Evolutionary conservation across 1,140 invertebrate genomes (phyloP).

Genomic region (Cydia pomonella): DNA sequence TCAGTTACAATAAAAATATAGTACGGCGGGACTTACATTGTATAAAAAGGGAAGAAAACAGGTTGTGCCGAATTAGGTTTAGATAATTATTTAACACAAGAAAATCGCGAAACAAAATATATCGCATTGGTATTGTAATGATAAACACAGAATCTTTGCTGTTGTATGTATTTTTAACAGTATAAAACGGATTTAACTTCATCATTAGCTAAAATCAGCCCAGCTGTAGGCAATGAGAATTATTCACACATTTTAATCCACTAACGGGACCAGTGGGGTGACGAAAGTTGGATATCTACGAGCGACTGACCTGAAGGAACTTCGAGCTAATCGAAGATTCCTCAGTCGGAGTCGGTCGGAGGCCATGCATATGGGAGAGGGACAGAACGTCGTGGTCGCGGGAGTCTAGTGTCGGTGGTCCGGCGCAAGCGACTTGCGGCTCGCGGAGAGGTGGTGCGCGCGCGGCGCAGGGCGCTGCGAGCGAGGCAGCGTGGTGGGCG

Average conservation of each 20-base stretch:
- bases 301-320: neutral
- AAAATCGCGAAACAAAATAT: neutral
- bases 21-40: neutral
- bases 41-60: neutral
- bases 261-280: neutral
- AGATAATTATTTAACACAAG: neutral
- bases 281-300: slow-evolving; percentile 2
- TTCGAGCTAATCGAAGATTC: neutral
- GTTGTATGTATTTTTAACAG: neutral
- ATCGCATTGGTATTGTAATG: neutral
- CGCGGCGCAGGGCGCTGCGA: slow-evolving; percentile 76
- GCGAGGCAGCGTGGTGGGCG: slow-evolving; percentile 77
- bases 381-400: slow-evolving; percentile 2
- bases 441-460: slow-evolving; percentile 72
- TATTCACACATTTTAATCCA: neutral
- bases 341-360: slow-evolving; percentile 19
- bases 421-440: slow-evolving; percentile 79
- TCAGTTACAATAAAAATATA: neutral
- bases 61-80: slow-evolving; percentile 29
- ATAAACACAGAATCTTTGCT: neutral
- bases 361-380: neutral
- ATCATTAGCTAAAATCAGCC: slow-evolving; percentile 4
- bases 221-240: slow-evolving; percentile 1
- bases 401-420: slow-evolving; percentile 73
- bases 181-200: neutral